phyloP scores from a whole-genome alignment of 1,140 invertebrate genomes.

The Trichoplusia ni region DNA sequence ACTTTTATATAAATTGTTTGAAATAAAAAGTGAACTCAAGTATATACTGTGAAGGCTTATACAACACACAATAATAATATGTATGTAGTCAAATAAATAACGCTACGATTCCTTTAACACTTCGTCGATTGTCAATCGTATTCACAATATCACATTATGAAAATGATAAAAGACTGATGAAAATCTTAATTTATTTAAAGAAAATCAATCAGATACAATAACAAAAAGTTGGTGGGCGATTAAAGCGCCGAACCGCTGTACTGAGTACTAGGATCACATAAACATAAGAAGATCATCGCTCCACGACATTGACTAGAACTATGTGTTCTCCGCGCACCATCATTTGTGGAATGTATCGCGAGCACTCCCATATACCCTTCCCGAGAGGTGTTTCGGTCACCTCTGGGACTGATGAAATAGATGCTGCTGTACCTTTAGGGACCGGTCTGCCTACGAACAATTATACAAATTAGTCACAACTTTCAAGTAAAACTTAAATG shows the following conservation, averaged over 20 bases:
- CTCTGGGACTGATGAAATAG: conserved; percentile 74
- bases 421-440: conserved; percentile 75
- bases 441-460: conserved; percentile 68
- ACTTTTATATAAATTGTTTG: no score
- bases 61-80: no score
- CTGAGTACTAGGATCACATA: conserved; percentile 7
- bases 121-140: no score
- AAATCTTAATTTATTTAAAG: no score
- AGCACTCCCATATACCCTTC: conserved; percentile 85
- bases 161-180: no score
- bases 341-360: conserved; percentile 89
- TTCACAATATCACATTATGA: no score
- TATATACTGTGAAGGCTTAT: no score
- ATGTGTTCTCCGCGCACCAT: conserved; percentile 94
- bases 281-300: conserved; percentile 38
- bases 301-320: conserved; percentile 82
- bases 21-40: no score
- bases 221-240: background rate
- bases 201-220: no score
- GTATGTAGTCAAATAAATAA: no score
- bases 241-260: background rate
- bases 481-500: background rate
- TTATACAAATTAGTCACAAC: no score
- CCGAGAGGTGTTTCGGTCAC: conserved; percentile 81
- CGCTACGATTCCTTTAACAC: no score